These are phyloP conservation scores for Arrhamphus sclerolepis DNA, from an alignment of 2,797 vertebrate species.

Conservation along the genomic window DNA sequence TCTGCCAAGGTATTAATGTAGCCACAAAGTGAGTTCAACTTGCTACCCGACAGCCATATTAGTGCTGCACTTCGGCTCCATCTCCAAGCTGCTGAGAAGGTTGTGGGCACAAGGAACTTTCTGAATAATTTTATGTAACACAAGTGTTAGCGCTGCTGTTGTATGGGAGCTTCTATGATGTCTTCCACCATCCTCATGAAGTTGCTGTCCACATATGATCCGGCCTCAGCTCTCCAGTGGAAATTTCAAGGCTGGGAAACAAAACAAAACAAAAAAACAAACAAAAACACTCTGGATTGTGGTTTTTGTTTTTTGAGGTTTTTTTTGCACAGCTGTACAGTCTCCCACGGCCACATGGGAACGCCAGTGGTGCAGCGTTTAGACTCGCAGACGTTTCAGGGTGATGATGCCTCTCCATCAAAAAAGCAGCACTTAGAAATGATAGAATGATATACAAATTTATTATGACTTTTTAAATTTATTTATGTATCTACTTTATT, in stretches of 20 bases:
- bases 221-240: conserved; percentile 10
- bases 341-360: conserved; percentile 31
- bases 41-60: conserved; percentile 42
- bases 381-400: conserved; percentile 46
- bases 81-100: conserved; percentile 17
- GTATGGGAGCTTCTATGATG: conserved; percentile 14
- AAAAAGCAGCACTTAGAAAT: conserved; percentile 51
- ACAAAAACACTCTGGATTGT: no score
- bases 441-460: conserved; percentile 51
- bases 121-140: not conserved
- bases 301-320: no score
- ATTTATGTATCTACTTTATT: conserved; percentile 64
- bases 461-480: conserved; percentile 61
- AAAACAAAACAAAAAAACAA: no score
- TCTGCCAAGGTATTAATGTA: conserved; percentile 42
- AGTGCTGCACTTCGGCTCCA: conserved; percentile 35
- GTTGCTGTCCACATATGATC: conserved; percentile 23
- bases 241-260: conserved; percentile 22
- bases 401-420: conserved; percentile 55
- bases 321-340: conserved; percentile 22
- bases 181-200: conserved; percentile 45
- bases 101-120: conserved; percentile 27
- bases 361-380: conserved; percentile 26
- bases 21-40: conserved; percentile 35
- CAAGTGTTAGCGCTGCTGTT: conserved; percentile 9